Evolutionary conservation across 2,888 invertebrate species (phyloP).

Genomic region (Hydroisotoma schaefferi): DNA sequence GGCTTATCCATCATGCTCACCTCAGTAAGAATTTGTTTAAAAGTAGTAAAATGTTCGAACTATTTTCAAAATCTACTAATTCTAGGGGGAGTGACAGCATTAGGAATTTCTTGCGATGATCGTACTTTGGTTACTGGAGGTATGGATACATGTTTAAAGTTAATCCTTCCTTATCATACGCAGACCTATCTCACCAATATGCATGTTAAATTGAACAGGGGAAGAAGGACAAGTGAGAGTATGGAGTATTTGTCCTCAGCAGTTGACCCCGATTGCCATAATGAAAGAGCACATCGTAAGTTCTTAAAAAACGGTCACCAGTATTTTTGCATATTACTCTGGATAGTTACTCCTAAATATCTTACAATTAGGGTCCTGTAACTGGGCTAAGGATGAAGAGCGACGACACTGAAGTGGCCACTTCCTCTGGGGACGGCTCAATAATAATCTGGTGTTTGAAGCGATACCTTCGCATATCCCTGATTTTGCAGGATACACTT

Average conservation of each 20-base stretch:
- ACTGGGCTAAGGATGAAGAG: slow-evolving; percentile 51
- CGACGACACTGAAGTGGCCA: slow-evolving; percentile 76
- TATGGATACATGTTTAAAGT: background rate
- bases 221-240: slow-evolving; percentile 58
- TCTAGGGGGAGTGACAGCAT: slow-evolving; percentile 74
- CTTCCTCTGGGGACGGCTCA: slow-evolving; percentile 86
- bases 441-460: slow-evolving; percentile 88
- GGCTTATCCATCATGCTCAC: slow-evolving; percentile 81
- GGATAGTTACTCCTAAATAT: background rate
- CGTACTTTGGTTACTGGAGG: slow-evolving; percentile 75
- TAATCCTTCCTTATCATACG: background rate
- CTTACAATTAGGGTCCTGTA: slow-evolving; percentile 43
- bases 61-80: background rate
- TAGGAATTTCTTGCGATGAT: slow-evolving; percentile 69
- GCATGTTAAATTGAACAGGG: slow-evolving; percentile 9
- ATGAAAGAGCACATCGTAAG: slow-evolving; percentile 78
- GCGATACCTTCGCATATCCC: slow-evolving; percentile 55
- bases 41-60: background rate
- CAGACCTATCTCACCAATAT: no score
- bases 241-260: slow-evolving; percentile 69
- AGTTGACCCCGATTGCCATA: slow-evolving; percentile 66
- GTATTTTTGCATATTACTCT: background rate
- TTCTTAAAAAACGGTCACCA: background rate
- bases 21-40: slow-evolving; percentile 53
- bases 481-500: slow-evolving; percentile 46